These are phyloP conservation scores for Axinella damicornis DNA, from an alignment of 37 sponge, comb jelly and placozoan genomes.

Conservation along the genomic window DNA sequence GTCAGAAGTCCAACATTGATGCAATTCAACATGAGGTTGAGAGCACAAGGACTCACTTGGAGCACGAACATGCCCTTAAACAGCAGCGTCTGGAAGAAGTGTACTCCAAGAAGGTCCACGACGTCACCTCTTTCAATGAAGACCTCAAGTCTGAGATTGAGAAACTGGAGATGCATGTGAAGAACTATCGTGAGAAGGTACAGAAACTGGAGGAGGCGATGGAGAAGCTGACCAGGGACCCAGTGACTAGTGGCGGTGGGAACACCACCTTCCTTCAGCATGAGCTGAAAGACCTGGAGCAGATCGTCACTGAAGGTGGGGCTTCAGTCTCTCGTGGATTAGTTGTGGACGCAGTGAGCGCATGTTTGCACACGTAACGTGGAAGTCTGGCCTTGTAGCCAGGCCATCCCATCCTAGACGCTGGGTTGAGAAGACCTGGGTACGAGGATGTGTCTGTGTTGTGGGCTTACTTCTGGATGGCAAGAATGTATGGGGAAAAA, in stretches of 20 bases:
- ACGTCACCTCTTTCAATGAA: conserved; percentile 28
- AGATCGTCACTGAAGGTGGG: conserved; percentile 23
- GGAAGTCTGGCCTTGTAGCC: too few relatives aligned
- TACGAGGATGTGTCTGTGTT: too few relatives aligned
- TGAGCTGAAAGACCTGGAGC: conserved; percentile 44
- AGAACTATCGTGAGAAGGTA: conserved; percentile 10
- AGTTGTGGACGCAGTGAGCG: too few relatives aligned
- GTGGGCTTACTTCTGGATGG: too few relatives aligned
- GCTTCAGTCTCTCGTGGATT: background rate
- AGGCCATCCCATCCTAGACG: too few relatives aligned
- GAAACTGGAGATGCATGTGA: conserved; percentile 18
- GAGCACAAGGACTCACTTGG: background rate
- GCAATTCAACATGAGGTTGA: conserved; percentile 37
- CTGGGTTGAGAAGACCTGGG: too few relatives aligned
- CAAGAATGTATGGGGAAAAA: too few relatives aligned
- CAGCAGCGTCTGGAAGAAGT: conserved; percentile 43
- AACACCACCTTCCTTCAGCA: conserved; percentile 15
- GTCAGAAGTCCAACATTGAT: background rate
- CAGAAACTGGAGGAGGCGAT: conserved; percentile 40
- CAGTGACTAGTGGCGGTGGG: background rate
- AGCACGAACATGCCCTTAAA: background rate
- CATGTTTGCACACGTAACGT: too few relatives aligned
- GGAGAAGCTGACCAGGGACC: conserved; percentile 12
- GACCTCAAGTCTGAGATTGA: conserved; percentile 32
- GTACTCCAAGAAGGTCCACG: conserved; percentile 43